Evolutionary conservation across 2,113 vertebrate species (phyloP).

Genomic region (Panthera uncia): DNA sequence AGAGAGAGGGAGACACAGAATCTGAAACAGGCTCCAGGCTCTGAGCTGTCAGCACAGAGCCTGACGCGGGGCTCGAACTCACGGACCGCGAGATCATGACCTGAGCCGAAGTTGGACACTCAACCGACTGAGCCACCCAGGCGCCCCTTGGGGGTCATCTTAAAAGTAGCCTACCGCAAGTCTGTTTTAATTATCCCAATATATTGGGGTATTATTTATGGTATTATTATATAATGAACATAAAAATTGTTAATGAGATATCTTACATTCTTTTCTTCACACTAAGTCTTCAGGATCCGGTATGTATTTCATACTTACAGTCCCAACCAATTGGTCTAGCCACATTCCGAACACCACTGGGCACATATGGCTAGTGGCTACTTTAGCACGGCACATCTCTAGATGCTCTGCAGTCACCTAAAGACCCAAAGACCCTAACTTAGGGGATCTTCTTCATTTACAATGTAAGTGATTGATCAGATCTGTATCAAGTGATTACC

Average conservation of each 20-base stretch:
- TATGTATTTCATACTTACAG: background rate
- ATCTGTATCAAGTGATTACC: background rate
- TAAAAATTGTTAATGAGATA: background rate
- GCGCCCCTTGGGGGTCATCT: background rate
- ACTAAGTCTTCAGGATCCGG: background rate
- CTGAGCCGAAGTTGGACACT: too few species aligned
- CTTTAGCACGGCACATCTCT: background rate
- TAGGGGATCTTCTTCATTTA: background rate
- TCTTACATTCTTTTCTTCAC: background rate
- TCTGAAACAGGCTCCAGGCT: too few species aligned
- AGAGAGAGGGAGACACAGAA: too few species aligned
- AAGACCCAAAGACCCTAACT: background rate
- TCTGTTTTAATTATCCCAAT: background rate
- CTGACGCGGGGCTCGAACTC: too few species aligned
- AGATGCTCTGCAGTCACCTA: rapidly evolving
- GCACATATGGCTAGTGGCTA: background rate
- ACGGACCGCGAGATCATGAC: too few species aligned
- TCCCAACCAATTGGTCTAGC: background rate
- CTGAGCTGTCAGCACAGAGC: too few species aligned
- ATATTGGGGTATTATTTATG: background rate
- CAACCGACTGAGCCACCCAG: too few species aligned
- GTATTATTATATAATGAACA: background rate
- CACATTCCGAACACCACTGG: too few species aligned
- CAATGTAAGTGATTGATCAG: background rate
- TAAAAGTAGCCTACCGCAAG: background rate